phyloP scores from a whole-genome alignment of 2,113 vertebrate species.

The Xyrauchen texanus region DNA sequence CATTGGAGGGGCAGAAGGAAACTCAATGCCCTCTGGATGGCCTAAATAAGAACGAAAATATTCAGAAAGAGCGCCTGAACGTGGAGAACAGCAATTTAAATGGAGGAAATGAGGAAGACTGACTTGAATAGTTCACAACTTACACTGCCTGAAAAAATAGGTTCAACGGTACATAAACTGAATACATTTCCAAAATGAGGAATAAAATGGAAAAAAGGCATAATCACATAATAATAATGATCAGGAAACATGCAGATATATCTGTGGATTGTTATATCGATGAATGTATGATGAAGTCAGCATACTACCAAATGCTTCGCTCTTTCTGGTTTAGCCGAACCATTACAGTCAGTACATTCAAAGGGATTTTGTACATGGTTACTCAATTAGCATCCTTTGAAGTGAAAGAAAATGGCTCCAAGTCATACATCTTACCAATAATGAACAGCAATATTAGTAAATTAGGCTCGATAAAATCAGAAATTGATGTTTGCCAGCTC shows the following conservation, averaged over 20 bases:
- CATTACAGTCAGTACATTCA: constrained; percentile 25
- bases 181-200: too few species aligned
- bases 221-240: too few species aligned
- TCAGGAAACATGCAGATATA: too few species aligned
- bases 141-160: too few species aligned
- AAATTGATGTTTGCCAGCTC: constrained; percentile 5
- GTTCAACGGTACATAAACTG: too few species aligned
- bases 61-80: constrained; percentile 41
- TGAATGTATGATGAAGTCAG: constrained; percentile 41
- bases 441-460: constrained; percentile 38
- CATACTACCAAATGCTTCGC: constrained; percentile 9
- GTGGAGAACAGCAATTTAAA: constrained; percentile 24
- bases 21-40: constrained; percentile 68
- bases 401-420: constrained; percentile 1
- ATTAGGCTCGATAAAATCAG: neutral
- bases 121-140: neutral
- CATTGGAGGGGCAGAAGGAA: constrained; percentile 75
- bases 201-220: too few species aligned
- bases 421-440: neutral
- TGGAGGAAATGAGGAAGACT: constrained; percentile 37
- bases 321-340: constrained; percentile 15
- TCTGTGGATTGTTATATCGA: too few species aligned
- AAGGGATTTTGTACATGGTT: constrained; percentile 32
- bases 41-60: constrained; percentile 64
- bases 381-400: constrained; percentile 27